phyloP scores from a whole-genome alignment of 2,888 invertebrate genomes.

The Carterocephalus palaemon region DNA sequence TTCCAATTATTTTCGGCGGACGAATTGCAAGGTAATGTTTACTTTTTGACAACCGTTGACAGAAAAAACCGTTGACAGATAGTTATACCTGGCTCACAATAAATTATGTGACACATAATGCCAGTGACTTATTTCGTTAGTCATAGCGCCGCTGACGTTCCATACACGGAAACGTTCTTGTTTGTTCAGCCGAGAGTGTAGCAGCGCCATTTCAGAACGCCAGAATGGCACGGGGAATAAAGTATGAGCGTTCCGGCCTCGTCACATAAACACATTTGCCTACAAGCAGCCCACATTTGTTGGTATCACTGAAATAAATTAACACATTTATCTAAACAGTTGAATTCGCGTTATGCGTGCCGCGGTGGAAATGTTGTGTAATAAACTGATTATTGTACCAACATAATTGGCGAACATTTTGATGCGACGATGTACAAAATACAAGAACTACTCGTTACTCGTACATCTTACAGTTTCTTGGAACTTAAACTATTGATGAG shows the following conservation, averaged over 20 bases:
- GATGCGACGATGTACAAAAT: no score
- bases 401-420: neutral
- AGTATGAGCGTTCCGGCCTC: conserved; percentile 6
- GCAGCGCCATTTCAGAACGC: conserved; percentile 5
- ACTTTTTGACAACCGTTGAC: no score
- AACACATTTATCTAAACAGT: conserved; percentile 7
- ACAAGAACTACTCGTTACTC: no score
- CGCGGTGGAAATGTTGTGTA: conserved; percentile 1
- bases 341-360: conserved; percentile 3
- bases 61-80: no score
- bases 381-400: conserved; percentile 2
- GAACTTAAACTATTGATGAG: no score
- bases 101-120: conserved; percentile 1
- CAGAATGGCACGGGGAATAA: conserved; percentile 2
- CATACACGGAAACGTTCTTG: conserved; percentile 6
- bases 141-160: conserved; percentile 7
- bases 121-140: conserved; percentile 5
- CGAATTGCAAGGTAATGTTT: no score
- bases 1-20: no score
- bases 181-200: conserved; percentile 1
- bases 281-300: conserved; percentile 5
- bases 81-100: neutral
- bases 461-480: no score
- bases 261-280: conserved; percentile 5
- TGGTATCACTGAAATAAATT: conserved; percentile 4